Evolutionary conservation across 2,113 vertebrate species (phyloP), one percentile per base, ranked within the genome.

Genomic region (Oncorhynchus keta): DNA sequence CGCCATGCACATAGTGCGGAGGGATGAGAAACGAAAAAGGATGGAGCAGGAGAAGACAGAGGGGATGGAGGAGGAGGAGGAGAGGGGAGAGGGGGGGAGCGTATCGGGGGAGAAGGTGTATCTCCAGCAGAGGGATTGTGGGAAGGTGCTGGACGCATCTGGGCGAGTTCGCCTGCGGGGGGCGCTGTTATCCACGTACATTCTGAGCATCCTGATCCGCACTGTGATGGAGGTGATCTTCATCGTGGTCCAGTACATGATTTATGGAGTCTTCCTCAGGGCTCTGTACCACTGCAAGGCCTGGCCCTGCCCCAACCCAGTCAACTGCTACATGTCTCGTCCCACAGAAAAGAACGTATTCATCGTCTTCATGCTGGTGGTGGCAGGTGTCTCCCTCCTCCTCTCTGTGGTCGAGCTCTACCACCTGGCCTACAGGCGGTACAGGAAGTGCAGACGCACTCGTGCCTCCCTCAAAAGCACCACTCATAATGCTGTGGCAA

Each of bases 321-420:
- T 99, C 82, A 97, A 99, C 90, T 99, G 98, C 83, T 99, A 97
- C 0, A 95, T 99, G 73, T 99, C 98, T 5, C 92, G 98, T 5
- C 97, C 98, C 70, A 99, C 98, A 0, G 98, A 99, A 93, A 99
- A 99, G 89, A 99, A 99, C 0, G 94, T 99, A 62, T 99, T 99
- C 90, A 99, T 99, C 0, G 82, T 99, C 79, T 99, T 99, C 80
- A 99, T 99, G 98, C 87, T 99, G 87, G 95, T 94, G 0, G 97
- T 99, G 85, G 96, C 96, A 0, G 94, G 84, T 0, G 92, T 99
- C 72, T 99, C 97, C 1, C 92, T 99, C 0, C 89, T 97, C 68
- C 95, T 99, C 74, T 99, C 96, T 0, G 84, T 98, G 74, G 84
- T 95, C 0, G 98, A 99, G 86, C 85, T 99, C 24, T 97, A 97